Evolutionary conservation across 2,113 vertebrate genomes (phyloP).

Genomic region (Lutjanus erythropterus): DNA sequence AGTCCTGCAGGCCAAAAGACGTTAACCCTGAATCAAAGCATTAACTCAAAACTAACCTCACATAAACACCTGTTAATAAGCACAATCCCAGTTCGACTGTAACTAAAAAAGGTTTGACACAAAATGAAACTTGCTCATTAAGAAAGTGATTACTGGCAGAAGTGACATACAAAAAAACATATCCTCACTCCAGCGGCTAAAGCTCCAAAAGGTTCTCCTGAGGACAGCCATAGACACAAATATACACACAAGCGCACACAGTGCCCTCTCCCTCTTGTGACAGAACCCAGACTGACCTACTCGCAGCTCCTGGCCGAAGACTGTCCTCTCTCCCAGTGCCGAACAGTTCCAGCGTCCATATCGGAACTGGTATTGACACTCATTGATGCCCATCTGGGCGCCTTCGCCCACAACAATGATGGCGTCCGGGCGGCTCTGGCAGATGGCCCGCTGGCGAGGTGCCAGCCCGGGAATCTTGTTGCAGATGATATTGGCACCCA

Average conservation of each 20-base stretch:
- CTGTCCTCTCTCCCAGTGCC: slow-evolving; percentile 95
- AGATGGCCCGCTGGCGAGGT: slow-evolving; percentile 97
- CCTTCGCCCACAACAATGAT: slow-evolving; percentile 99
- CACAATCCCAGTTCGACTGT: not conserved
- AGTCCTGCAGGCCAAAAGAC: not conserved
- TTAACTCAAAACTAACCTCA: not conserved
- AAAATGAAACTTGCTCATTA: not conserved
- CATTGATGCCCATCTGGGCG: slow-evolving; percentile 99
- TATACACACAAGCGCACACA: slow-evolving; percentile 10
- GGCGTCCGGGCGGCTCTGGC: slow-evolving; percentile 99
- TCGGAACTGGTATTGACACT: slow-evolving; percentile 99
- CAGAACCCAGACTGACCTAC: slow-evolving; percentile 93
- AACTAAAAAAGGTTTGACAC: not conserved
- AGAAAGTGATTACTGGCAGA: slow-evolving; percentile 4
- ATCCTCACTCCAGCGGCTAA: not conserved
- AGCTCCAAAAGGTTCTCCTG: not conserved
- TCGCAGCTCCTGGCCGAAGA: slow-evolving; percentile 99
- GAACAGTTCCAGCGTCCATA: slow-evolving; percentile 99
- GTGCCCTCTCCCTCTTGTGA: slow-evolving; percentile 13
- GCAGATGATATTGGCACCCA: slow-evolving; percentile 96
- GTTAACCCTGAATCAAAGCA: not conserved
- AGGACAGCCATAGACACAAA: slow-evolving; percentile 5
- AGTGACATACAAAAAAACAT: not conserved
- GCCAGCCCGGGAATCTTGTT: slow-evolving; percentile 99
- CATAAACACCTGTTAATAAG: not conserved